phyloP scores from a whole-genome alignment of 2,797 vertebrate species.

The Mareca strepera region DNA sequence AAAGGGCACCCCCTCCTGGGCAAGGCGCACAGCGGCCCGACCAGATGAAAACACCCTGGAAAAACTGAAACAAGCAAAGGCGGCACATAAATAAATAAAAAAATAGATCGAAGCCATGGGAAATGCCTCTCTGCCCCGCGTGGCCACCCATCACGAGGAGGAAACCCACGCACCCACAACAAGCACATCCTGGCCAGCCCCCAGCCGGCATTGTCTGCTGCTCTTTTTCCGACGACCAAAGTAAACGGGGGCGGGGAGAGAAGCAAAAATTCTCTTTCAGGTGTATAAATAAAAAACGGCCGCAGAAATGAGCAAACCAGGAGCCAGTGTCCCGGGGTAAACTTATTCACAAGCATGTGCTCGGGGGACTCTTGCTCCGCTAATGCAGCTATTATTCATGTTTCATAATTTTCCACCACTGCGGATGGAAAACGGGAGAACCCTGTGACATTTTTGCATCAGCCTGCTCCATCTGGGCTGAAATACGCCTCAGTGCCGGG shows the following conservation, averaged over 20 bases:
- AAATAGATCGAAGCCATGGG: no score
- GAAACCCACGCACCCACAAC: neutral
- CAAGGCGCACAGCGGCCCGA: neutral
- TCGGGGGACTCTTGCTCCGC: neutral
- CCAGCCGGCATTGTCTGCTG: accelerated
- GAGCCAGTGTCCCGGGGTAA: neutral
- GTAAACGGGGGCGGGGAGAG: neutral
- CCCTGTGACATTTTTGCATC: accelerated
- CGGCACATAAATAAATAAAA: accelerated
- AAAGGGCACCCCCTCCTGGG: neutral
- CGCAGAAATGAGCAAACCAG: neutral
- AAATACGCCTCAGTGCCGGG: neutral
- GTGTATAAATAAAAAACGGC: neutral
- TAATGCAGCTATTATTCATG: accelerated
- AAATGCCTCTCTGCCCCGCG: neutral
- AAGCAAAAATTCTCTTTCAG: neutral
- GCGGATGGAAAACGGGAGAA: neutral
- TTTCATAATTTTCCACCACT: neutral
- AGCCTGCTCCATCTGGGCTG: accelerated
- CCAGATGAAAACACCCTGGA: accelerated
- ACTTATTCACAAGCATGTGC: accelerated
- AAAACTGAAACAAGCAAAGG: neutral
- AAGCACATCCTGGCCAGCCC: neutral
- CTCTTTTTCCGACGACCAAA: neutral
- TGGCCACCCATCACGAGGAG: neutral